These are phyloP conservation scores for Cacoxenus indagator DNA, from an alignment of 2,888 invertebrate genomes.

Conservation along the genomic window DNA sequence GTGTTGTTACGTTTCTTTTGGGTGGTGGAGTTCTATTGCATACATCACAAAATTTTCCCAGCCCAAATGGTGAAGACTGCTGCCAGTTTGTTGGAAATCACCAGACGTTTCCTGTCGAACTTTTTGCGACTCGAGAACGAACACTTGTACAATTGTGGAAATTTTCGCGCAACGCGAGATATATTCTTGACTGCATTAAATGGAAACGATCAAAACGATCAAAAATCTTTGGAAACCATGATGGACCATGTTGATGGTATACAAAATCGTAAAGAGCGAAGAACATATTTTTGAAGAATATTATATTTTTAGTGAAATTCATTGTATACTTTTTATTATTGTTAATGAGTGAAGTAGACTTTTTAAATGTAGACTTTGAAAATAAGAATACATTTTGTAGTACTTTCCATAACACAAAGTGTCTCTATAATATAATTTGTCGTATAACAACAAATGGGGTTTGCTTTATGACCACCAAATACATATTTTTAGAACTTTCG, in stretches of 20 bases:
- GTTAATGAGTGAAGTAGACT: too few species aligned
- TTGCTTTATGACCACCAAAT: too few species aligned
- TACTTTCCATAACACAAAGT: too few species aligned
- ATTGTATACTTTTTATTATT: too few species aligned
- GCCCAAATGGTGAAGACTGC: slow-evolving; percentile 84
- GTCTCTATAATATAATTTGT: too few species aligned
- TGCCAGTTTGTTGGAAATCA: slow-evolving; percentile 84
- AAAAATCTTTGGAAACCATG: slow-evolving; percentile 87
- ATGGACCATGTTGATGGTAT: slow-evolving; percentile 79
- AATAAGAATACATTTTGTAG: too few species aligned
- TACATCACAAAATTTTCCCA: slow-evolving; percentile 79
- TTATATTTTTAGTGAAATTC: too few species aligned
- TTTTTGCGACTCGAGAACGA: slow-evolving; percentile 98
- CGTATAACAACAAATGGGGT: too few species aligned
- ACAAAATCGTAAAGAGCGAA: not conserved
- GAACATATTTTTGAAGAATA: not conserved
- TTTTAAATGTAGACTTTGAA: too few species aligned
- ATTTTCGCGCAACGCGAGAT: slow-evolving; percentile 95
- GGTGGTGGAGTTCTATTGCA: slow-evolving; percentile 85
- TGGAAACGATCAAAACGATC: slow-evolving; percentile 86
- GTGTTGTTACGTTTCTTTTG: slow-evolving; percentile 90
- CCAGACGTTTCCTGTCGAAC: slow-evolving; percentile 95
- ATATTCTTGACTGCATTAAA: slow-evolving; percentile 92
- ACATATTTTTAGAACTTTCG: too few species aligned
- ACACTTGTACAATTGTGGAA: slow-evolving; percentile 97